A percentile compares a stretch with the other conserved stretches of the same genome.
These are phyloP conservation scores for Teleogryllus occipitalis DNA, from an alignment of 1,140 invertebrate species.

Conservation along the genomic window DNA sequence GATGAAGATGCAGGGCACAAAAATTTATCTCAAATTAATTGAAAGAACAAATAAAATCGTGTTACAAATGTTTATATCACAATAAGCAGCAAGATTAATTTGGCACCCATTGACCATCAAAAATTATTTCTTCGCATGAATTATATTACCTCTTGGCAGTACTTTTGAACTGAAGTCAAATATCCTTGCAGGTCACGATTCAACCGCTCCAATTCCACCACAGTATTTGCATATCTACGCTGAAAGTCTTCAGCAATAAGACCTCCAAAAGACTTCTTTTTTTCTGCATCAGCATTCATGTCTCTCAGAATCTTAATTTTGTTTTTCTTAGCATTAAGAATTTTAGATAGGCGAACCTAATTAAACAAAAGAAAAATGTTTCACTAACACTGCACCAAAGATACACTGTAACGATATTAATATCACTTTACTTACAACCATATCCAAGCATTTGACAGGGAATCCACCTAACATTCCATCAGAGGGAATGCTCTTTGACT, in stretches of 20 bases:
- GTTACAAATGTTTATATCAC: constrained; percentile 8
- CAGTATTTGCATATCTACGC: constrained; percentile 75
- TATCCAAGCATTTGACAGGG: constrained; percentile 74
- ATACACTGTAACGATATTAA: background rate
- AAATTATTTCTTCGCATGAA: background rate
- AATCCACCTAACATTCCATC: constrained; percentile 56
- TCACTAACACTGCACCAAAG: background rate
- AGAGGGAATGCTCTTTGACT: constrained; percentile 14
- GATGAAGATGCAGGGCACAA: background rate
- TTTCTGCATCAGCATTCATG: constrained; percentile 88
- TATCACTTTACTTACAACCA: constrained; percentile 54
- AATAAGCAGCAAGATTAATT: background rate
- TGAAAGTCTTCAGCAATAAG: constrained; percentile 77
- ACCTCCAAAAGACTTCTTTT: constrained; percentile 69
- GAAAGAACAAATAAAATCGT: background rate
- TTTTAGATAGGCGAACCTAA: constrained; percentile 68
- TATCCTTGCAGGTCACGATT: constrained; percentile 82
- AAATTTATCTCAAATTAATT: constrained; percentile 9
- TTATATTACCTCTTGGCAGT: constrained; percentile 60
- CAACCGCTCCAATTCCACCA: constrained; percentile 86
- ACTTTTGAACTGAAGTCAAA: constrained; percentile 72
- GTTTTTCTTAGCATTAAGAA: constrained; percentile 70
- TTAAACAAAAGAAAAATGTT: constrained; percentile 20
- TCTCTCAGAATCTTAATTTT: constrained; percentile 73
- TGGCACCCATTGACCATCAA: no score